These are phyloP conservation scores for Rosalia funebris DNA, from an alignment of 2,888 invertebrate genomes.

Conservation along the genomic window DNA sequence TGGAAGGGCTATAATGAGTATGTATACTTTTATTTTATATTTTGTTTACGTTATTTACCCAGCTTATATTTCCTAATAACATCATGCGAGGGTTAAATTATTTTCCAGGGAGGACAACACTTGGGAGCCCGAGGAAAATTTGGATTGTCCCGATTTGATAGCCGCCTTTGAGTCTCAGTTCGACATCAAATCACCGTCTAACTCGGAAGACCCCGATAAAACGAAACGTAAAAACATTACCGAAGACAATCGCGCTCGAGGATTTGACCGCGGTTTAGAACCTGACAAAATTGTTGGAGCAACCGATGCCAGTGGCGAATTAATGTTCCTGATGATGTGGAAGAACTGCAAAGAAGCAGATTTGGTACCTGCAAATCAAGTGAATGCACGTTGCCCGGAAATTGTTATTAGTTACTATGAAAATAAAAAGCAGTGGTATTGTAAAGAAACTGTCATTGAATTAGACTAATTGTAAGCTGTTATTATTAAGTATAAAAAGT, in stretches of 20 bases:
- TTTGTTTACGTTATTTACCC: too few relatives aligned
- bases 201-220: conserved; percentile 51
- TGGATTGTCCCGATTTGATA: conserved; percentile 81
- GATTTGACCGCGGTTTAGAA: conserved; percentile 81
- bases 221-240: conserved; percentile 59
- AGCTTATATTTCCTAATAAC: too few relatives aligned
- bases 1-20: conserved; percentile 76
- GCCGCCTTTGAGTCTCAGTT: conserved; percentile 59
- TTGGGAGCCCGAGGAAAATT: conserved; percentile 86
- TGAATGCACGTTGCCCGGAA: conserved; percentile 71
- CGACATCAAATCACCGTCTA: conserved; percentile 40
- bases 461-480: conserved; percentile 50
- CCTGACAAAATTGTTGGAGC: conserved; percentile 91
- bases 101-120: conserved; percentile 71
- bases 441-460: conserved; percentile 58
- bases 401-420: conserved; percentile 75
- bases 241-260: conserved; percentile 68
- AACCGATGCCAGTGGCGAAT: conserved; percentile 86
- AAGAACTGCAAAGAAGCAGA: conserved; percentile 73
- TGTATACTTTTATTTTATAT: conserved; percentile 44
- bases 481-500: neutral
- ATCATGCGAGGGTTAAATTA: too few relatives aligned
- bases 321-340: conserved; percentile 94
- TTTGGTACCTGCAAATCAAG: conserved; percentile 71
- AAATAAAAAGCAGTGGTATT: conserved; percentile 60